These are phyloP conservation scores for Psittacula derbiana DNA, from an alignment of 2,797 vertebrate species.

Conservation along the genomic window DNA sequence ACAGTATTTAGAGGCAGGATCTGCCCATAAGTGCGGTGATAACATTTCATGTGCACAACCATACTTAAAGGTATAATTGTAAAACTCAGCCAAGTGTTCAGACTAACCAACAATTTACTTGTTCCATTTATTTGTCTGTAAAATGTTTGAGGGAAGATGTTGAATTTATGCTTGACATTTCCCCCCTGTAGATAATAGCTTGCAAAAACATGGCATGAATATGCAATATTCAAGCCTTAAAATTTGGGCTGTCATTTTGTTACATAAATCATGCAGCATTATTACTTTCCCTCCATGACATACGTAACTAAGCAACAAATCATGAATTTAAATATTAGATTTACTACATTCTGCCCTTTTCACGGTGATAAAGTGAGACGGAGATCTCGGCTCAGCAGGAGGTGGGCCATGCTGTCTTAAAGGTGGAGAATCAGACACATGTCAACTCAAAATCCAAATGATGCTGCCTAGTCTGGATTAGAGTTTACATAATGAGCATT, in stretches of 20 bases:
- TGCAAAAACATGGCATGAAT: constrained; percentile 1
- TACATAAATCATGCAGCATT: not conserved
- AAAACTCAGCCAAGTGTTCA: not conserved
- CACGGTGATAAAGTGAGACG: not conserved
- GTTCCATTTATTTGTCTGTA: constrained; percentile 6
- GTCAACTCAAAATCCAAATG: not conserved
- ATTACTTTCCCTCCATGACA: not conserved
- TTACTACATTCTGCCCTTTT: not conserved
- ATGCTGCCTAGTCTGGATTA: not conserved
- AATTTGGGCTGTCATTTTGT: not conserved
- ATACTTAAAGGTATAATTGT: not conserved
- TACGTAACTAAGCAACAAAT: constrained; percentile 36
- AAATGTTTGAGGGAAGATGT: not conserved
- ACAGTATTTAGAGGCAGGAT: not conserved
- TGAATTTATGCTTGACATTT: constrained; percentile 6
- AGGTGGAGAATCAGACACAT: not conserved
- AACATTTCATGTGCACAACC: not conserved
- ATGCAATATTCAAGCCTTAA: not conserved
- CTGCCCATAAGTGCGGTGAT: not conserved
- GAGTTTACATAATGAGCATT: not conserved
- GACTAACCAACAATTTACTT: not conserved
- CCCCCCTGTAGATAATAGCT: not conserved
- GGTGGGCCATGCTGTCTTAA: not conserved
- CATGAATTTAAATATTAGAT: not conserved
- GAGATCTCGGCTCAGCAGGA: not conserved